Conservation (phyloP, 2,888 invertebrate species). For the Drosophila anomalipes region DNA sequence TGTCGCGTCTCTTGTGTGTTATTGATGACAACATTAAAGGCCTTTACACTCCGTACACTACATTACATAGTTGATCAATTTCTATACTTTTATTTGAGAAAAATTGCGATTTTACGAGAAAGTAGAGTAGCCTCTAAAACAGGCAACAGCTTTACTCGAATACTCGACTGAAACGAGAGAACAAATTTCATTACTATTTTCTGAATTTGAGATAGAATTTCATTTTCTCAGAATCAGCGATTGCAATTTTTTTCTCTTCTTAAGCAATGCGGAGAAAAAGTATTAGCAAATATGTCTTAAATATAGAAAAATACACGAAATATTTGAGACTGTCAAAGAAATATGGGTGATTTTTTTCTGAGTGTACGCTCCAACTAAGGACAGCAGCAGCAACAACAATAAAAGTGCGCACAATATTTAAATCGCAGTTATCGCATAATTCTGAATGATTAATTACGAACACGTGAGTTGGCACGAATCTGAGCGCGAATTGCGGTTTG, state of each 20-base stretch:
- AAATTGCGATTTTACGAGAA: neutral
- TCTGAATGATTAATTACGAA: constrained; percentile 43
- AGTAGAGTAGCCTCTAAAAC: neutral
- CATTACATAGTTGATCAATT: neutral
- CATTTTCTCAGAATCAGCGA: neutral
- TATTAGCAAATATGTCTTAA: neutral
- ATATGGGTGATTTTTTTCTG: neutral
- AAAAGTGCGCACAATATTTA: constrained; percentile 14
- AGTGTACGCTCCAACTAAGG: neutral
- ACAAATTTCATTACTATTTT: neutral
- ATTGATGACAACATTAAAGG: constrained; percentile 19
- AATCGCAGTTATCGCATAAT: constrained; percentile 43
- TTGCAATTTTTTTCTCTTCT: neutral
- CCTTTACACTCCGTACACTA: neutral
- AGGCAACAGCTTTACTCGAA: neutral
- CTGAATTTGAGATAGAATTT: neutral
- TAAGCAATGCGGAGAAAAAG: neutral
- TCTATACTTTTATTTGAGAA: neutral
- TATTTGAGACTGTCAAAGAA: neutral
- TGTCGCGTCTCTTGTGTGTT: constrained; percentile 4
- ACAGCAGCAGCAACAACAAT: constrained; percentile 1
- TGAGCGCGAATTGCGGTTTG: constrained; percentile 12
- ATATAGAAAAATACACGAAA: neutral
- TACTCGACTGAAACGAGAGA: neutral
- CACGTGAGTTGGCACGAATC: constrained; percentile 42